Evolutionary conservation across 2,797 vertebrate species (phyloP).

Genomic region (Sebastes steindachneri): DNA sequence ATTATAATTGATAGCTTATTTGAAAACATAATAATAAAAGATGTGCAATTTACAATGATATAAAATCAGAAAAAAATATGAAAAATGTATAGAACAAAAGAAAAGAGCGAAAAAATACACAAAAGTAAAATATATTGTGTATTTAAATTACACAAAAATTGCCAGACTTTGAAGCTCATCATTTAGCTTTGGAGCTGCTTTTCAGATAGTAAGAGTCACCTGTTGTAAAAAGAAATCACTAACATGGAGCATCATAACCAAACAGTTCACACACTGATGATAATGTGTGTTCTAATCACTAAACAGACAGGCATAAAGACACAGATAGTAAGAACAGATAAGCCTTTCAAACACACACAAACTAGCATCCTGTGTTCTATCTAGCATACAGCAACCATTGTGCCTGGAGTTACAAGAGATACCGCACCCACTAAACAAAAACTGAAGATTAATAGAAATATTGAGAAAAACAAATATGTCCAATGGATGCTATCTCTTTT

Average conservation of each 20-base stretch:
- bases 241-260: neutral
- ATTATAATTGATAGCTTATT: neutral
- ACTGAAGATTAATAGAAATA: constrained; percentile 18
- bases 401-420: neutral
- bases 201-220: neutral
- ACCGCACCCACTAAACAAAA: neutral
- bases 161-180: neutral
- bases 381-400: neutral
- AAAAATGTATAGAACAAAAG: neutral
- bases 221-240: neutral
- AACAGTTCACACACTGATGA: neutral
- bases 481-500: constrained; percentile 37
- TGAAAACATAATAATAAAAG: neutral
- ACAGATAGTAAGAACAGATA: neutral
- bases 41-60: neutral
- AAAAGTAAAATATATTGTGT: neutral
- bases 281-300: neutral
- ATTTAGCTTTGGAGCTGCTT: neutral
- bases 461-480: constrained; percentile 35
- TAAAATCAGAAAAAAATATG: neutral
- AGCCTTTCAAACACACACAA: neutral
- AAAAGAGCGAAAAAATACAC: accelerated
- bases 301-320: neutral
- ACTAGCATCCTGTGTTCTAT: neutral
- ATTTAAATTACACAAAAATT: neutral